A percentile compares a stretch with the other conserved stretches of the same genome.
These are phyloP conservation scores for Urosaurus nigricauda DNA, from an alignment of 2,797 vertebrate genomes.

Conservation along the genomic window DNA sequence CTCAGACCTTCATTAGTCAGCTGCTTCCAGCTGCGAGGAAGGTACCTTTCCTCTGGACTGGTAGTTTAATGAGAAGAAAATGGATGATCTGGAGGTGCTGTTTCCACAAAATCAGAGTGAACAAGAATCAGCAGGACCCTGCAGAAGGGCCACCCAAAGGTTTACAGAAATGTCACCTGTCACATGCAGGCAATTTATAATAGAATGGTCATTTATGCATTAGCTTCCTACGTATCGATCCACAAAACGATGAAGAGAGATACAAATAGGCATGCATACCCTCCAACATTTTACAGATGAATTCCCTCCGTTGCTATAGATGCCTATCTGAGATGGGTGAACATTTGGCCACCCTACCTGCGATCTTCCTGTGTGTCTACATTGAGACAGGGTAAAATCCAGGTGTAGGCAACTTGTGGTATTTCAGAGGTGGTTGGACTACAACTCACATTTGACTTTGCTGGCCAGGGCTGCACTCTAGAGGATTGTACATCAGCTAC, in stretches of 20 bases:
- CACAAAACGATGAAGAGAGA: not conserved
- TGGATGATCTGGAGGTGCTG: not conserved
- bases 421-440: too few relatives aligned
- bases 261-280: not conserved
- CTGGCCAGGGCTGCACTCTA: too few relatives aligned
- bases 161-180: not conserved
- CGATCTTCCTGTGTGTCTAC: too few relatives aligned
- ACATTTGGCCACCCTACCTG: too few relatives aligned
- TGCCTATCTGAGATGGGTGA: too few relatives aligned
- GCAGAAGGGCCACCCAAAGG: not conserved
- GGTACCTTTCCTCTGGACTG: not conserved
- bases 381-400: too few relatives aligned
- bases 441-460: too few relatives aligned
- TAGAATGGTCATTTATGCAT: not conserved
- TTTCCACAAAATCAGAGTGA: not conserved
- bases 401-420: too few relatives aligned
- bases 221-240: not conserved
- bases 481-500: too few relatives aligned
- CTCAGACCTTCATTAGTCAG: conserved; percentile 66
- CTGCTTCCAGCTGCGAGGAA: conserved; percentile 43
- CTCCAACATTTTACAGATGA: too few relatives aligned
- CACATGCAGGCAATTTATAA: not conserved
- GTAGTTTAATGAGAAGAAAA: conserved; percentile 24
- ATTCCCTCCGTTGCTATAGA: too few relatives aligned
- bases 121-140: not conserved